Conservation (phyloP, 2,888 invertebrate species). For the Mesorhabditis spiculigera region DNA sequence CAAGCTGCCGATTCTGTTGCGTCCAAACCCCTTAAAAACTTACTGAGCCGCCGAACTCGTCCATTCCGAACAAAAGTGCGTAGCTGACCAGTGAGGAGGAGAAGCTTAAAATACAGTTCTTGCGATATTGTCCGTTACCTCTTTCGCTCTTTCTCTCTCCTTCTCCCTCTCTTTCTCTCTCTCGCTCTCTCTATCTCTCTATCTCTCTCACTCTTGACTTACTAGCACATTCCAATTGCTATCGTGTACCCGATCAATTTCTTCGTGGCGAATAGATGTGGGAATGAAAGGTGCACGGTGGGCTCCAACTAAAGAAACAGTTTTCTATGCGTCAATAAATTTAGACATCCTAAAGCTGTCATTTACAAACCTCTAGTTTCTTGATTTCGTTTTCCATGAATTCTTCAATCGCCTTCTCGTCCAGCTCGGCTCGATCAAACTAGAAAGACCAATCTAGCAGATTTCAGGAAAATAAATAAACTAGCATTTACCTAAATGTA, state of each 20-base stretch:
- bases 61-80: not conserved
- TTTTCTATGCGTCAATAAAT: not conserved
- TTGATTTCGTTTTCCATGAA: not conserved
- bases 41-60: not conserved
- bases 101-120: not conserved
- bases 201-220: not conserved
- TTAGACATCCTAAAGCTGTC: not conserved
- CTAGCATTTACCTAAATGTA: too few species aligned
- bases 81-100: slow-evolving; percentile 2
- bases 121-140: too few species aligned
- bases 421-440: not conserved
- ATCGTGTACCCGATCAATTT: not conserved
- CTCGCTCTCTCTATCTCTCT: too few species aligned
- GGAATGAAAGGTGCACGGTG: not conserved
- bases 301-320: not conserved
- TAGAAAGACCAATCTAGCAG: not conserved
- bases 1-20: too few species aligned
- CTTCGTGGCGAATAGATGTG: not conserved
- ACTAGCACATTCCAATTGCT: not conserved
- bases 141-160: too few species aligned
- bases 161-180: too few species aligned
- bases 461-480: too few species aligned
- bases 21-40: not conserved
- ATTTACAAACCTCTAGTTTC: not conserved
- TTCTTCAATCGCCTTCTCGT: not conserved